These are phyloP conservation scores for Pampus argenteus DNA, from an alignment of 2,797 vertebrate genomes.

Conservation along the genomic window DNA sequence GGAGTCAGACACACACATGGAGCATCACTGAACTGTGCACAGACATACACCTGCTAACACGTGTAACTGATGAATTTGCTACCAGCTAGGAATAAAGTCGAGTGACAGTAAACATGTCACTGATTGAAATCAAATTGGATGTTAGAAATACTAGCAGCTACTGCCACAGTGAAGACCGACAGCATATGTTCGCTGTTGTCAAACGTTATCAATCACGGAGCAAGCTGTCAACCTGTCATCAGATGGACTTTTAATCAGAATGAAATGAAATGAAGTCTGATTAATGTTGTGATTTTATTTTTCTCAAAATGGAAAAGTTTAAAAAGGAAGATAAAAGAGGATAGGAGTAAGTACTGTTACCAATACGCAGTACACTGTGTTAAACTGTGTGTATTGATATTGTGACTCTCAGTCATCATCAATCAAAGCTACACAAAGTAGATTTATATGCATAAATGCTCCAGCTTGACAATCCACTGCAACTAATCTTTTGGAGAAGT, in stretches of 20 bases:
- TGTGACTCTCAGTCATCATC: not conserved
- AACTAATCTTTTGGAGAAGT: no score
- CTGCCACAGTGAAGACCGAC: conserved; percentile 16
- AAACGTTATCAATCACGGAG: conserved; percentile 21
- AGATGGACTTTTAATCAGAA: conserved; percentile 18
- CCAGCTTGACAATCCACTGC: no score
- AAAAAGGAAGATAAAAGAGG: not conserved
- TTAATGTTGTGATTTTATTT: not conserved
- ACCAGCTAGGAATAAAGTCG: conserved; percentile 46
- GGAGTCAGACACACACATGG: conserved; percentile 19
- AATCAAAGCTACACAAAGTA: not conserved
- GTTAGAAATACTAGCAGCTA: conserved; percentile 26
- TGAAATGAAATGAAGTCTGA: not conserved
- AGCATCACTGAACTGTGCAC: not conserved
- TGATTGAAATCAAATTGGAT: conserved; percentile 34
- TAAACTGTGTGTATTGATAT: no score
- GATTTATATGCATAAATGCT: not conserved
- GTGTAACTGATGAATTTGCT: conserved; percentile 24
- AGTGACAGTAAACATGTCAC: conserved; percentile 50
- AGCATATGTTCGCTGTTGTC: not conserved
- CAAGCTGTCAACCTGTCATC: conserved; percentile 18
- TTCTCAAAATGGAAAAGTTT: not conserved
- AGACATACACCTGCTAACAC: conserved; percentile 45
- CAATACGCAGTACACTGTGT: no score
- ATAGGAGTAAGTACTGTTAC: not conserved